Evolutionary conservation across 2,113 vertebrate species (phyloP).

Genomic region (Odocoileus virginianus): DNA sequence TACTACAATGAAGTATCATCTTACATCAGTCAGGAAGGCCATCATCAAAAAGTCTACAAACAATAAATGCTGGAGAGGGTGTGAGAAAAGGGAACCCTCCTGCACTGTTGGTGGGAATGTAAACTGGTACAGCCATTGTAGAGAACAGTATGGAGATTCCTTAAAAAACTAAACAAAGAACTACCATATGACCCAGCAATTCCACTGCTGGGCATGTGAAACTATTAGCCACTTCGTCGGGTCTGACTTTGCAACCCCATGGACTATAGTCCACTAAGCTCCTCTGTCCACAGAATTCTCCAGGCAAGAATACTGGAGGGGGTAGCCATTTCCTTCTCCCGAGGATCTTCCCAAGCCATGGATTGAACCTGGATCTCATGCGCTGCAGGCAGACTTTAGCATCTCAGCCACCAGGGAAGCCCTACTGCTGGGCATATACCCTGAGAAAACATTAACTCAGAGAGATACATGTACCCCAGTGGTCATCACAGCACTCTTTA

Average conservation of each 20-base stretch:
- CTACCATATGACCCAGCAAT: neutral
- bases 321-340: neutral
- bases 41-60: neutral
- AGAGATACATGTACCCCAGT: neutral
- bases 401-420: neutral
- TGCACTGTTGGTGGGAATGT: neutral
- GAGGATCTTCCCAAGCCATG: neutral
- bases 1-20: neutral
- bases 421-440: neutral
- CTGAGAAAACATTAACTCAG: neutral
- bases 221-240: neutral
- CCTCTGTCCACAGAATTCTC: neutral
- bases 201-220: neutral
- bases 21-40: neutral
- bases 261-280: neutral
- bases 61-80: neutral
- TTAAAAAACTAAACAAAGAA: neutral
- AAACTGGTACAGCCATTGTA: neutral
- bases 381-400: neutral
- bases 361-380: neutral
- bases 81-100: neutral
- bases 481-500: neutral
- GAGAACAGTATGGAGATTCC: neutral
- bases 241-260: neutral
- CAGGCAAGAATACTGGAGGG: neutral